Evolutionary conservation across 2,888 invertebrate species (phyloP).

Genomic region (Trypoxylon attenuatum): DNA sequence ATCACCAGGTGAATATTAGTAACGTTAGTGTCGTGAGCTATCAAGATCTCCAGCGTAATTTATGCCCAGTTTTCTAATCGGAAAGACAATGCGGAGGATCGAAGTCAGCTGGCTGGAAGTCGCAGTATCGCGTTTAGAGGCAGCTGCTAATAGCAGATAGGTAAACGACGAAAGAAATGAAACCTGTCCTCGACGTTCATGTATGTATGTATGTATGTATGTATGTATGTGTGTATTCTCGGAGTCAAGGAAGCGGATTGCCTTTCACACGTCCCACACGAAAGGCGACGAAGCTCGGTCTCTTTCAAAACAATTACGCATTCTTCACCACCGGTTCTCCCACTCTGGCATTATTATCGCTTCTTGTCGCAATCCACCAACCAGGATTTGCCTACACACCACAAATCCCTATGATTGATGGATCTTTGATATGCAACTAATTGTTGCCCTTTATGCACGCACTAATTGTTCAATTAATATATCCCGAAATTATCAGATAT

Average conservation of each 20-base stretch:
- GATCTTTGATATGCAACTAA: too few relatives aligned
- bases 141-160: constrained; percentile 25
- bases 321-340: constrained; percentile 64
- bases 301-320: constrained; percentile 69
- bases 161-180: constrained; percentile 49
- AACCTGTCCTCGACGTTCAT: constrained; percentile 53
- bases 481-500: too few relatives aligned
- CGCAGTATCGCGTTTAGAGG: constrained; percentile 20
- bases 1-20: not conserved
- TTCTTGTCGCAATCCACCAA: constrained; percentile 38
- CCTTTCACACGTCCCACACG: constrained; percentile 68
- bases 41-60: too few relatives aligned
- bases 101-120: not conserved
- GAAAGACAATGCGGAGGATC: too few relatives aligned
- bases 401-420: too few relatives aligned
- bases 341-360: constrained; percentile 53
- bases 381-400: constrained; percentile 30
- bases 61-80: too few relatives aligned
- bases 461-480: too few relatives aligned
- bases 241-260: constrained; percentile 46
- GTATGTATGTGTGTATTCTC: constrained; percentile 20
- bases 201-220: too few relatives aligned
- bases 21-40: too few relatives aligned
- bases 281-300: constrained; percentile 56
- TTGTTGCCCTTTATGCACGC: too few relatives aligned